Percentiles rank a stretch among this genome's conserved stretches.
phyloP scores from a whole-genome alignment of 2,888 invertebrate species.

The Parelbella ahira region DNA sequence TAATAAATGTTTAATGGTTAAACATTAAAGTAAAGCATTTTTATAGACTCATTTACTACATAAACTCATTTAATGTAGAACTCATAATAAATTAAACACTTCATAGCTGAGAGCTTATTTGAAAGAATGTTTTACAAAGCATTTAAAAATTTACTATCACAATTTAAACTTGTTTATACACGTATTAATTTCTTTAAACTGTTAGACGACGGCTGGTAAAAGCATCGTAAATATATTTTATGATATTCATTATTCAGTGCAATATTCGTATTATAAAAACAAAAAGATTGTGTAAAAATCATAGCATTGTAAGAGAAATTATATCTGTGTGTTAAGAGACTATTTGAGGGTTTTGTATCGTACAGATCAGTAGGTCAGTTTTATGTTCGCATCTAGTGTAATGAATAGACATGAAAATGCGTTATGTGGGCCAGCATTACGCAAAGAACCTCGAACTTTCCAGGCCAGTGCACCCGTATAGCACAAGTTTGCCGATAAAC shows the following conservation, averaged over 20 bases:
- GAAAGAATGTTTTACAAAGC: background rate
- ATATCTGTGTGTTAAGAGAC: too few relatives aligned
- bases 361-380: conserved; percentile 39
- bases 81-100: too few relatives aligned
- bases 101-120: too few relatives aligned
- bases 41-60: too few relatives aligned
- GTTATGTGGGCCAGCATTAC: conserved; percentile 59
- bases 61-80: too few relatives aligned
- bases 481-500: conserved; percentile 61
- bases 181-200: background rate
- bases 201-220: conserved; percentile 10
- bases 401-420: conserved; percentile 47
- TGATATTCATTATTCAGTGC: conserved; percentile 8
- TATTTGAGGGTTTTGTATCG: too few relatives aligned
- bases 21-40: too few relatives aligned
- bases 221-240: conserved; percentile 14
- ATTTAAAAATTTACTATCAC: conserved; percentile 2
- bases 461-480: conserved; percentile 64
- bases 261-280: conserved; percentile 6
- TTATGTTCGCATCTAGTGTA: conserved; percentile 47
- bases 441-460: conserved; percentile 61
- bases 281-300: conserved; percentile 3
- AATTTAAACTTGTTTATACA: conserved; percentile 6
- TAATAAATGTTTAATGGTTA: too few relatives aligned
- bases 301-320: too few relatives aligned